Percentiles rank a stretch among this genome's conserved stretches.
Evolutionary conservation across 2,888 invertebrate genomes (phyloP).

Genomic region (Deilephila elpenor): DNA sequence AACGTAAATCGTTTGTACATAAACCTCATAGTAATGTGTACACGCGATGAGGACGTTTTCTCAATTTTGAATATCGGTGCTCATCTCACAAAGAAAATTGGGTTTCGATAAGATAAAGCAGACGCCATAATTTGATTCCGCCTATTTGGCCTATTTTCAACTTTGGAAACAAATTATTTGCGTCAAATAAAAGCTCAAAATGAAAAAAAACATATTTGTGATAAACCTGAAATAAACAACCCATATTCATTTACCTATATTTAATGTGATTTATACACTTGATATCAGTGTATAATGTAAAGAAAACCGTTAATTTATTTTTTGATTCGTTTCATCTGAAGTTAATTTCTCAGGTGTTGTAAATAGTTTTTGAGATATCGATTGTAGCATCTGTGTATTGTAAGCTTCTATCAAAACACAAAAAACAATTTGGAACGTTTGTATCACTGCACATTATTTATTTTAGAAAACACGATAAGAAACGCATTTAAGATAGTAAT

Average conservation of each 20-base stretch:
- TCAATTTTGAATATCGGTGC: no score
- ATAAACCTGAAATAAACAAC: no score
- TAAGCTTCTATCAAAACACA: background rate
- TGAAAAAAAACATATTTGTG: no score
- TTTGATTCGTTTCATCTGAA: background rate
- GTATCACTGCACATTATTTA: background rate
- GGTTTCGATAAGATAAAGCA: no score
- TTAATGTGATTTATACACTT: no score
- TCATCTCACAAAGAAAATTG: no score
- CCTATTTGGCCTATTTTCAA: no score
- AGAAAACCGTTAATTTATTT: background rate
- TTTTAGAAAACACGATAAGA: background rate
- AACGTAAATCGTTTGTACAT: background rate
- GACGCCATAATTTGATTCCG: no score
- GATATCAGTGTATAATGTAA: background rate
- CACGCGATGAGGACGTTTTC: no score
- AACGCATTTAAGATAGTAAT: background rate
- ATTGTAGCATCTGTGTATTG: background rate
- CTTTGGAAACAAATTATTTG: no score
- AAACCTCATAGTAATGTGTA: background rate
- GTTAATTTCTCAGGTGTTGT: background rate
- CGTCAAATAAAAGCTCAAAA: no score
- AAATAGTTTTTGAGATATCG: background rate
- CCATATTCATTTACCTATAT: no score
- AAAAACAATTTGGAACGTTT: background rate